These are phyloP conservation scores for Apeltes quadracus DNA, from an alignment of 2,113 vertebrate genomes.

Conservation along the genomic window DNA sequence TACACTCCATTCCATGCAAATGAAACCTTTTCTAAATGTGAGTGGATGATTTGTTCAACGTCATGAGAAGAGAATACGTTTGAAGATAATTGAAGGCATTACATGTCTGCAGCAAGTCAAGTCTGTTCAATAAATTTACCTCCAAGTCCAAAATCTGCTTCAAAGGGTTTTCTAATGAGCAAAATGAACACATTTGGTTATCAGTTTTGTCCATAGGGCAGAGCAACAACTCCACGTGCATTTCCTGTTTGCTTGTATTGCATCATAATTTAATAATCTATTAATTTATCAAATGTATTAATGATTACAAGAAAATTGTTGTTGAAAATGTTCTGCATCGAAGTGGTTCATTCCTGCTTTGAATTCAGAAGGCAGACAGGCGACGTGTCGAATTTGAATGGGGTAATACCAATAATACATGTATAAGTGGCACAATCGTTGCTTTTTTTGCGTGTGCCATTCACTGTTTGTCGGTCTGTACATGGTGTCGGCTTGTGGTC, in stretches of 20 bases:
- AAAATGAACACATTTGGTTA: neutral
- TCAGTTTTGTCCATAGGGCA: neutral
- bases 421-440: neutral
- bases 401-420: neutral
- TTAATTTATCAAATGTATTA: neutral
- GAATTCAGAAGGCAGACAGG: neutral
- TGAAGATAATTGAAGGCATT: neutral
- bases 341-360: too few species aligned
- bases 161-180: neutral
- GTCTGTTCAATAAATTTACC: neutral
- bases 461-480: too few species aligned
- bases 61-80: neutral
- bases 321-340: neutral
- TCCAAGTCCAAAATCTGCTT: neutral
- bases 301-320: neutral
- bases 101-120: neutral
- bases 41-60: neutral
- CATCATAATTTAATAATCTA: neutral
- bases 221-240: neutral
- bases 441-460: too few species aligned
- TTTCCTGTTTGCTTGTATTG: neutral
- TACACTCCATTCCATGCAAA: constrained; percentile 1
- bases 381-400: neutral
- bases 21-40: neutral
- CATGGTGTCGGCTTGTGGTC: too few species aligned